Evolutionary conservation across 2,888 invertebrate genomes (phyloP).

Genomic region (Orchesella flavescens): DNA sequence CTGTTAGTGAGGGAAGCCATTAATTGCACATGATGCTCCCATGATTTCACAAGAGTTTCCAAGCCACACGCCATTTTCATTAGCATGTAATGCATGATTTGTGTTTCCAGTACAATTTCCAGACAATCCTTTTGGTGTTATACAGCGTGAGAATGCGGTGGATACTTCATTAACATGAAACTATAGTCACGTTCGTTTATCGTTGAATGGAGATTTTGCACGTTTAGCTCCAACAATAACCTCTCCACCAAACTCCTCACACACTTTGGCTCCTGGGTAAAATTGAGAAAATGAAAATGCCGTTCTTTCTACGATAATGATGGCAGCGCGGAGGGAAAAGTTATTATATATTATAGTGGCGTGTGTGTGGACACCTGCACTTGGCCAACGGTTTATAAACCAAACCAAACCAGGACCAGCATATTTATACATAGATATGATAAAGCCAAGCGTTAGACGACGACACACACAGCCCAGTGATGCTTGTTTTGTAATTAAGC

Average conservation of each 20-base stretch:
- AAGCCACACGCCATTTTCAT: constrained; percentile 52
- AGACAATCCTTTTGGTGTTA: constrained; percentile 35
- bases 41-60: constrained; percentile 19
- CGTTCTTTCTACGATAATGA: constrained; percentile 38
- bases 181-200: constrained; percentile 13
- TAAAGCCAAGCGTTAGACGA: not conserved
- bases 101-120: constrained; percentile 43
- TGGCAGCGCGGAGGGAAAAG: constrained; percentile 36
- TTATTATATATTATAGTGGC: constrained; percentile 22
- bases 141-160: constrained; percentile 48
- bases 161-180: constrained; percentile 55
- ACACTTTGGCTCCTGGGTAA: not conserved
- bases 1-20: constrained; percentile 23
- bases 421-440: not conserved
- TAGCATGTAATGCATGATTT: constrained; percentile 55
- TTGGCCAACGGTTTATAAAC: too few relatives aligned
- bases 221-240: constrained; percentile 16
- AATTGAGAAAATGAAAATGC: constrained; percentile 6
- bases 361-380: too few relatives aligned
- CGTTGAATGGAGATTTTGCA: not conserved
- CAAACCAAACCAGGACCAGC: not conserved
- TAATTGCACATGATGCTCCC: constrained; percentile 49
- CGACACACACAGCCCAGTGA: not conserved
- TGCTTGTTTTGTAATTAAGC: too few relatives aligned
- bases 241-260: too few relatives aligned